A percentile compares a stretch with the other conserved stretches of the same genome.
phyloP scores from a whole-genome alignment of 2,888 invertebrate genomes.

The Diogma glabrata region DNA sequence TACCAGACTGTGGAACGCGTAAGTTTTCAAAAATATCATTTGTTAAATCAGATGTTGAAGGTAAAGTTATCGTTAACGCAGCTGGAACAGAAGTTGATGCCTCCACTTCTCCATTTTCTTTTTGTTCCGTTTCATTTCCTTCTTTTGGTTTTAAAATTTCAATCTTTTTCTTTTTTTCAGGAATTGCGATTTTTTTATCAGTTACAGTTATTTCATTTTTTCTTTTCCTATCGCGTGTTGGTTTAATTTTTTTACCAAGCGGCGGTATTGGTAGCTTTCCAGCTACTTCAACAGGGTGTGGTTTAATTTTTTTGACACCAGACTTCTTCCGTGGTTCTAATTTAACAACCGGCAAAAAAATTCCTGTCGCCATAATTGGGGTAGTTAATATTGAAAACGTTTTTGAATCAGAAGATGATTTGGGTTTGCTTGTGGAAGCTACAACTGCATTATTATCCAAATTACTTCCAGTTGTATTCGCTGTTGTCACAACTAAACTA shows the following conservation, averaged over 20 bases:
- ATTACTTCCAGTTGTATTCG: too few species aligned
- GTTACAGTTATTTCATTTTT: neutral
- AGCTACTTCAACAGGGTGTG: neutral
- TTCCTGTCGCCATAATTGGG: constrained; percentile 10
- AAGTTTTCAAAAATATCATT: constrained; percentile 49
- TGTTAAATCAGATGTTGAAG: constrained; percentile 39
- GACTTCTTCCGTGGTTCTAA: neutral
- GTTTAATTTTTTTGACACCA: neutral
- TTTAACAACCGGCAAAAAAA: constrained; percentile 6
- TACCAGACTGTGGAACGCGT: constrained; percentile 42
- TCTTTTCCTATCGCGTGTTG: neutral
- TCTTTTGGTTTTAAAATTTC: neutral
- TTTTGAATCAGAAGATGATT: neutral
- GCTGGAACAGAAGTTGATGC: neutral
- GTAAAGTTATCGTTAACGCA: neutral
- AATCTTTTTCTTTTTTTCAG: neutral
- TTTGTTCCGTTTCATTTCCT: neutral
- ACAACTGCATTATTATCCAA: neutral
- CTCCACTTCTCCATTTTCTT: neutral
- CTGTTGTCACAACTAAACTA: neutral
- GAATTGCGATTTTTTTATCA: too few species aligned
- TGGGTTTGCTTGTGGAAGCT: neutral
- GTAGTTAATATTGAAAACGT: constrained; percentile 5
- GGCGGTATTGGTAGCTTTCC: constrained; percentile 3
- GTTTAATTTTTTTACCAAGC: neutral